phyloP scores from a whole-genome alignment of 2,113 vertebrate species.

The Uropsilus gracilis region DNA sequence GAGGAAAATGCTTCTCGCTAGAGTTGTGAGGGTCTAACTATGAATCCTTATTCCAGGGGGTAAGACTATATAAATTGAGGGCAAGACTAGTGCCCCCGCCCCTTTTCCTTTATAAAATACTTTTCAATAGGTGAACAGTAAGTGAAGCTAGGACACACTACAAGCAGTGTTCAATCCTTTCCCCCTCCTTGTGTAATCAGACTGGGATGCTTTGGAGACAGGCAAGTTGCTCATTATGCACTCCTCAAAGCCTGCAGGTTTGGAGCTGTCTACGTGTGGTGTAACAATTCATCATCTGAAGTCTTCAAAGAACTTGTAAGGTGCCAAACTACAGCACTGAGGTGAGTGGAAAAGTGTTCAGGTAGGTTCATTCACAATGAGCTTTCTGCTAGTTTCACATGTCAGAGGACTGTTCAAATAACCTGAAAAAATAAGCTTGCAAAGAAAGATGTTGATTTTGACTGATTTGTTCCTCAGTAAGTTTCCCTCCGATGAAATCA shows the following conservation, averaged over 20 bases:
- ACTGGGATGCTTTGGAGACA: background rate
- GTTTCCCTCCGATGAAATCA: background rate
- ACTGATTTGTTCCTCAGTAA: background rate
- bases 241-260: background rate
- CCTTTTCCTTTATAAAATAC: background rate
- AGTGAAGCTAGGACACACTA: background rate
- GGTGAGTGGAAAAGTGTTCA: background rate
- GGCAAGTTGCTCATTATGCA: background rate
- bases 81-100: too few species aligned
- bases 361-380: background rate
- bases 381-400: conserved; percentile 12
- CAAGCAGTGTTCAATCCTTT: background rate
- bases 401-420: background rate
- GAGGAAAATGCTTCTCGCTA: background rate
- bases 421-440: conserved; percentile 12
- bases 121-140: background rate
- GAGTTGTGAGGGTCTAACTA: background rate
- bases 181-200: background rate
- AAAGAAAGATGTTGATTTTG: background rate
- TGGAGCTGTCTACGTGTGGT: background rate
- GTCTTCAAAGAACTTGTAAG: background rate
- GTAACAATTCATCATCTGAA: background rate
- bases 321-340: background rate
- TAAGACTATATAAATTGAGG: background rate
- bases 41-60: background rate